Evolutionary conservation across 2,888 invertebrate species (phyloP).

Genomic region (Agrochola litura): DNA sequence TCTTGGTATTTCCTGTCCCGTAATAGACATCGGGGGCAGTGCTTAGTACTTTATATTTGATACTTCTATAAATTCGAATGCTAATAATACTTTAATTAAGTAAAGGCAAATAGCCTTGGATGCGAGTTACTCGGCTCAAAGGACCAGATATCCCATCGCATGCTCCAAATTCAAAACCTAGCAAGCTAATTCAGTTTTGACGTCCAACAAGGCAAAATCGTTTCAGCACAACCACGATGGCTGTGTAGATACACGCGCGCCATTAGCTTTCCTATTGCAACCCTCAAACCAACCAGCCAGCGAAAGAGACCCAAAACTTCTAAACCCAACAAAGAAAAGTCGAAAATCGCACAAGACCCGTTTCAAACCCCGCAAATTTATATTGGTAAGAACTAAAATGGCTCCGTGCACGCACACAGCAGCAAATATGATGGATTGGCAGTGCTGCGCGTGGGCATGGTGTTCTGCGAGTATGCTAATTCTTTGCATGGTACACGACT

Average conservation of each 20-base stretch:
- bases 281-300: constrained; percentile 13
- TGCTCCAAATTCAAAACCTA: constrained; percentile 35
- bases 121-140: background rate
- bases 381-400: constrained; percentile 73
- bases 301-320: constrained; percentile 34
- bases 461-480: constrained; percentile 88
- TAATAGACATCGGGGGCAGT: constrained; percentile 4
- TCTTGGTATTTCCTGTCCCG: constrained; percentile 32
- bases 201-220: constrained; percentile 54
- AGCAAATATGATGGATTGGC: constrained; percentile 86
- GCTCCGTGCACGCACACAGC: constrained; percentile 77
- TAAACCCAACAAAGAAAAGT: constrained; percentile 63
- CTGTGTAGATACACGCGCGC: constrained; percentile 51
- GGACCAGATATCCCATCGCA: constrained; percentile 26
- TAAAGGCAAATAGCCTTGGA: background rate
- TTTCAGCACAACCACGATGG: constrained; percentile 43
- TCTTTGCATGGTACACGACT: constrained; percentile 76
- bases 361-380: constrained; percentile 64
- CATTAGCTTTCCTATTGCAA: constrained; percentile 60
- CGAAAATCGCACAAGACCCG: constrained; percentile 57
- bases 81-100: constrained; percentile 5
- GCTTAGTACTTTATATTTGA: background rate
- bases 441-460: constrained; percentile 83
- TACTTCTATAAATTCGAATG: constrained; percentile 5
- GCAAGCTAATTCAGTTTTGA: constrained; percentile 51